A percentile compares a stretch with the other conserved stretches of the same genome.
These are phyloP conservation scores for Lanius collurio DNA, from an alignment of 2,113 vertebrate species.

Conservation along the genomic window DNA sequence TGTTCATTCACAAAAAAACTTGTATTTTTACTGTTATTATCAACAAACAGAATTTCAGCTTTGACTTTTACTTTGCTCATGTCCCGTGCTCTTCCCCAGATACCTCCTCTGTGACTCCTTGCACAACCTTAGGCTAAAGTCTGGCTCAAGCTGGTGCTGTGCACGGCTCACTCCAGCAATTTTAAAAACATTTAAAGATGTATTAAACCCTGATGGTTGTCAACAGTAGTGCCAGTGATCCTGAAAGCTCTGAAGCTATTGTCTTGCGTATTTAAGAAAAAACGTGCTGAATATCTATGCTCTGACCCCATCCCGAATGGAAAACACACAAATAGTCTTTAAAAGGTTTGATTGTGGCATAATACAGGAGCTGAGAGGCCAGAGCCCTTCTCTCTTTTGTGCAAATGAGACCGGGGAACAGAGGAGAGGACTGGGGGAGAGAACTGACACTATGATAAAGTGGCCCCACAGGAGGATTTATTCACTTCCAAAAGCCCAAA, in stretches of 20 bases:
- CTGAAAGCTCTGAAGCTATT: background rate
- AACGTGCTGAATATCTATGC: background rate
- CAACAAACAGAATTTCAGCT: background rate
- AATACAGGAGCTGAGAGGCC: background rate
- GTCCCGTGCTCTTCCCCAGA: fast-evolving
- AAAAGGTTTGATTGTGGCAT: background rate
- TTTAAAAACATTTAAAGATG: background rate
- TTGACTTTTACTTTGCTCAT: background rate
- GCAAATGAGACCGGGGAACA: background rate
- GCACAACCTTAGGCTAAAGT: background rate
- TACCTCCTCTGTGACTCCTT: fast-evolving
- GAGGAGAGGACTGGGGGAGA: background rate
- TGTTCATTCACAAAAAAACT: background rate
- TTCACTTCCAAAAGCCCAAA: background rate
- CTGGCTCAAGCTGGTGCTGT: background rate
- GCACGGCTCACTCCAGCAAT: background rate
- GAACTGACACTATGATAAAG: slow-evolving; percentile 1
- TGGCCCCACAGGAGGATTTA: background rate
- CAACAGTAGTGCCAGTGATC: background rate
- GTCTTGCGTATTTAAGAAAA: background rate
- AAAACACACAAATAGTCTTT: background rate
- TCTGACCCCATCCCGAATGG: background rate
- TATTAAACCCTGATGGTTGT: background rate
- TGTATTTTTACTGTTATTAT: background rate
- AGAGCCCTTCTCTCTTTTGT: background rate